Evolutionary conservation across 2,113 vertebrate genomes (phyloP), one percentile per base, ranked within the genome.

Genomic region (Candoia aspera): DNA sequence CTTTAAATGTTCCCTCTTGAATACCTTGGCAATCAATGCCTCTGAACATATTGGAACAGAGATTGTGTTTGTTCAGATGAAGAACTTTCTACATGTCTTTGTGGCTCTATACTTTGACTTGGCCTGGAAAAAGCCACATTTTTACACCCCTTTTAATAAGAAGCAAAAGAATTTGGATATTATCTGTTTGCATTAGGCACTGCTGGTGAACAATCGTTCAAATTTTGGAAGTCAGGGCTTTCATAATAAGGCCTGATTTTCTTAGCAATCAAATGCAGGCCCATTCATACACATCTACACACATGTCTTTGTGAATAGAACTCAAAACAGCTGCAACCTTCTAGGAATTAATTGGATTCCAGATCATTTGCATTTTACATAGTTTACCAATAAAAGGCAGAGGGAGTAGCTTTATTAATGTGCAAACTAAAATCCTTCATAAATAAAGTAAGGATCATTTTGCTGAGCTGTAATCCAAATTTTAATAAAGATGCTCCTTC

Each of bases 341-440:
- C 96, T 94, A 95, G 95, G 97, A 97, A 97, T 97, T 96, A 95
- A 97, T 96, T 97, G 95, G 95, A 96, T 97, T 97, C 96, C 93
- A 94, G 95, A 94, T 97, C 94, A 97, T 97, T 97, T 97, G 97
- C 97, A 97, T 97, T 97, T 97, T 96, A 96, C 96, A 95, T 94
- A 94, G 96, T 97, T 96, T 97, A 96, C 96, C 96, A 96, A 97
- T 97, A 96, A 97, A 97, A 97, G 96, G 96, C 91, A 93, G 95
- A 95, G 96, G 95, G 94, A 95, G 94, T 90, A 93, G 96, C 94
- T 96, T 94, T 97, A 97, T 95, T 97, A 97, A 95, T 84, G 95
- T 96, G 92, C 42, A 94, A 92, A 91, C 90, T 91, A 92, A 89
- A 92, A 62, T 85, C 93, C 95, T 90, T 87, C 33, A 93, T 87